Evolutionary conservation across 2,113 vertebrate species (phyloP).

Genomic region (Oncorhynchus keta): DNA sequence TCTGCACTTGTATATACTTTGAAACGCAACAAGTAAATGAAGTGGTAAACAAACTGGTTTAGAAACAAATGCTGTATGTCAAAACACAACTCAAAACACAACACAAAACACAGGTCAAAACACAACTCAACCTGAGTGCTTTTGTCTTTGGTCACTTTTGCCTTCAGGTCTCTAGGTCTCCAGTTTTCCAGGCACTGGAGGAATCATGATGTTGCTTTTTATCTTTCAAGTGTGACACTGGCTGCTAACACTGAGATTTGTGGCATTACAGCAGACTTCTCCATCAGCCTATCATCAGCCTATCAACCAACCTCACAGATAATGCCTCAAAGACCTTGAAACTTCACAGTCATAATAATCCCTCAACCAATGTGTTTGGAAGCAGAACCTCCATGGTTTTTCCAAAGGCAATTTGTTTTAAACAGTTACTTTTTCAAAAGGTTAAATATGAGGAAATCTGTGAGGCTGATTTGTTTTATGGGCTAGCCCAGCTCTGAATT

Average conservation of each 20-base stretch:
- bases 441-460: conserved; percentile 62
- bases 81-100: too few relatives aligned
- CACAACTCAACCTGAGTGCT: too few relatives aligned
- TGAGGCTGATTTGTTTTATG: conserved; percentile 61
- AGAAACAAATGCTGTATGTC: too few relatives aligned
- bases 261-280: conserved; percentile 37
- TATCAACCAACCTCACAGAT: conserved; percentile 41
- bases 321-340: conserved; percentile 38
- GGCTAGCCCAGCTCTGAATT: conserved; percentile 50
- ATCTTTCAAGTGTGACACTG: background rate
- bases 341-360: conserved; percentile 59
- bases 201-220: conserved; percentile 20
- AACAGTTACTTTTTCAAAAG: conserved; percentile 67
- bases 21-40: too few relatives aligned
- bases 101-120: too few relatives aligned
- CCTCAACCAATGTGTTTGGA: conserved; percentile 42
- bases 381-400: conserved; percentile 40
- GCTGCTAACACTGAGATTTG: conserved; percentile 33
- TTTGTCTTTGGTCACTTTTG: too few relatives aligned
- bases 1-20: too few relatives aligned
- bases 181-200: conserved; percentile 20
- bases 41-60: too few relatives aligned
- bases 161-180: too few relatives aligned
- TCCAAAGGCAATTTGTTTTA: conserved; percentile 63
- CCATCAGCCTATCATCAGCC: conserved; percentile 59